phyloP scores from a whole-genome alignment of 2,888 invertebrate genomes.

The Himalopsyche kuldschensis region DNA sequence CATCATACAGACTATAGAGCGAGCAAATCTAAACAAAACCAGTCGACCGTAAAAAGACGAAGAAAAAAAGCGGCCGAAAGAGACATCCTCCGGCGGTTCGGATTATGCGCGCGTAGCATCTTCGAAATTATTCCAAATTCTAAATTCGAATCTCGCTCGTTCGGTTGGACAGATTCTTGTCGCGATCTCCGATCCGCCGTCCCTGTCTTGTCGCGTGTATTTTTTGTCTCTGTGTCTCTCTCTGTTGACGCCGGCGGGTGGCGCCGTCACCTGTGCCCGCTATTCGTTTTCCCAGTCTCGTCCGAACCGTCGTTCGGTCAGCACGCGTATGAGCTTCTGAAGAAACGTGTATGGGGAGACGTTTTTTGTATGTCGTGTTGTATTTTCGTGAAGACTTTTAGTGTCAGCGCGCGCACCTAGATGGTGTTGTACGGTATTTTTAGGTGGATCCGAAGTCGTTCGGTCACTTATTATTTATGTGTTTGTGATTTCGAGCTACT shows the following conservation, averaged over 20 bases:
- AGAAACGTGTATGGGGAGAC: neutral
- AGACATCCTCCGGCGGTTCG: neutral
- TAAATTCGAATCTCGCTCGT: neutral
- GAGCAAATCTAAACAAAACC: neutral
- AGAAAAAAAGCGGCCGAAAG: neutral
- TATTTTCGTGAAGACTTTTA: constrained; percentile 5
- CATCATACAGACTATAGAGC: neutral
- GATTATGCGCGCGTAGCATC: neutral
- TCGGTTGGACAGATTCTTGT: constrained; percentile 21
- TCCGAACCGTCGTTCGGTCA: constrained; percentile 65
- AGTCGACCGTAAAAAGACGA: neutral
- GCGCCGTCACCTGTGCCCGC: constrained; percentile 30
- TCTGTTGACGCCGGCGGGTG: constrained; percentile 27
- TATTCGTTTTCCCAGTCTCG: constrained; percentile 29
- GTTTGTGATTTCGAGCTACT: neutral
- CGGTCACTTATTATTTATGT: neutral
- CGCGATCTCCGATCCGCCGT: constrained; percentile 12
- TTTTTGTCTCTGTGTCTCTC: constrained; percentile 32
- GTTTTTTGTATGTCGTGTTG: neutral
- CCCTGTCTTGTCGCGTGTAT: constrained; percentile 27
- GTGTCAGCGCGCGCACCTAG: constrained; percentile 17
- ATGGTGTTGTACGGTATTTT: constrained; percentile 20
- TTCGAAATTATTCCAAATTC: neutral
- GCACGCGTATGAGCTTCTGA: constrained; percentile 61
- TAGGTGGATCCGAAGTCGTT: constrained; percentile 7